Evolutionary conservation across 2,797 vertebrate species (phyloP).

Genomic region (Choloepus didactylus): DNA sequence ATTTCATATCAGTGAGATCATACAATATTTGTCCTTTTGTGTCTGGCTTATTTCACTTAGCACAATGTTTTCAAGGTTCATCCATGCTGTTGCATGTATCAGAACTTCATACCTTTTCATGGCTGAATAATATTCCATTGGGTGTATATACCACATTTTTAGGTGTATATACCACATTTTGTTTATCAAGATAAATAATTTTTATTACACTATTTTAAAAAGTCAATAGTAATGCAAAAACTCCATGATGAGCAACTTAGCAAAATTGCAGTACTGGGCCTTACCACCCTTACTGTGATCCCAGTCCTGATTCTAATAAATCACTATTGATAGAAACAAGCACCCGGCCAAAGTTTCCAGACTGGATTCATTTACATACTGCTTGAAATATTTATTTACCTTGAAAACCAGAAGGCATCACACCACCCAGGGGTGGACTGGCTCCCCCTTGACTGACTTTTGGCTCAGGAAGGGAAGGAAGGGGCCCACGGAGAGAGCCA

Average conservation of each 20-base stretch:
- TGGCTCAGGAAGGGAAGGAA: neutral
- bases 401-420: neutral
- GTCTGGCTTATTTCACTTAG: too few relatives aligned
- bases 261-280: neutral
- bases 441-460: neutral
- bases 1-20: too few relatives aligned
- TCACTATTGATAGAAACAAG: neutral
- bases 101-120: too few relatives aligned
- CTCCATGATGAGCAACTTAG: neutral
- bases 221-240: neutral
- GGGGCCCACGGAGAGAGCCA: neutral
- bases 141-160: too few relatives aligned
- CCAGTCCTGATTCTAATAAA: neutral
- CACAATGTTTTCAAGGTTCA: too few relatives aligned
- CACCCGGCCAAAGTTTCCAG: neutral
- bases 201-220: neutral
- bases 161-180: too few relatives aligned
- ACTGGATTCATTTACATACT: neutral
- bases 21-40: too few relatives aligned
- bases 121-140: too few relatives aligned
- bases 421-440: too few relatives aligned
- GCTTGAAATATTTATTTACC: neutral
- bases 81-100: too few relatives aligned
- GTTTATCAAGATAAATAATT: neutral
- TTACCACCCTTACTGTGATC: neutral